Conservation (phyloP, 2,888 invertebrate species). For the Thera britannica region DNA sequence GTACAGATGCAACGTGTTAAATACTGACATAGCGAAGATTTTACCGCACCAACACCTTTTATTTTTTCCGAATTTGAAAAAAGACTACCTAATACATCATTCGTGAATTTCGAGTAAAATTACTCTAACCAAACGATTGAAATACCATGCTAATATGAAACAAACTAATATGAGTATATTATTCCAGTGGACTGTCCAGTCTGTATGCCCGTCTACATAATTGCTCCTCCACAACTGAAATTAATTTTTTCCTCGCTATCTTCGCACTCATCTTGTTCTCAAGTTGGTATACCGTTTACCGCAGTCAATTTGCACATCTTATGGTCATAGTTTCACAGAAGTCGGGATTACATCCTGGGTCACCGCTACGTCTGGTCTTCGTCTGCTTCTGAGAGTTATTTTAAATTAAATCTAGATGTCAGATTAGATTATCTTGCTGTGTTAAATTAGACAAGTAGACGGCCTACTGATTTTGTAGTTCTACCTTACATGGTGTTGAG, state of each 20-base stretch:
- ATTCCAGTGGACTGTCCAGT: slow-evolving; percentile 21
- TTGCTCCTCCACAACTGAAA: slow-evolving; percentile 46
- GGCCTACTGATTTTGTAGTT: slow-evolving; percentile 13
- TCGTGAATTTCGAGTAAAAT: too few species aligned
- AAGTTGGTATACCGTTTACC: slow-evolving; percentile 43
- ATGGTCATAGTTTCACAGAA: slow-evolving; percentile 37
- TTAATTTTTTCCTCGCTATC: slow-evolving; percentile 54
- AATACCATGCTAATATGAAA: too few species aligned
- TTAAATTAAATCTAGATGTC: slow-evolving; percentile 14
- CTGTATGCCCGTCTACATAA: slow-evolving; percentile 33
- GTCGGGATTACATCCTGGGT: slow-evolving; percentile 38
- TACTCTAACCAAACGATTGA: too few species aligned
- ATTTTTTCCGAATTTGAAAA: too few species aligned
- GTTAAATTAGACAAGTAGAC: slow-evolving; percentile 14
- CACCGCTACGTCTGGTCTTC: slow-evolving; percentile 29
- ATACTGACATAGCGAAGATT: too few species aligned
- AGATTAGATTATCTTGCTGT: slow-evolving; percentile 19
- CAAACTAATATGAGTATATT: not conserved
- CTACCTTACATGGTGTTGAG: slow-evolving; percentile 15
- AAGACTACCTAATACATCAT: too few species aligned
- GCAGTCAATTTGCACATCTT: slow-evolving; percentile 26
- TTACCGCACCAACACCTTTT: too few species aligned
- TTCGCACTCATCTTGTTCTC: slow-evolving; percentile 50
- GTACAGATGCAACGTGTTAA: too few species aligned
- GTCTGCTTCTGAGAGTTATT: slow-evolving; percentile 32